Conservation (phyloP, 2,113 vertebrate genomes). For the Calonectris borealis region DNA sequence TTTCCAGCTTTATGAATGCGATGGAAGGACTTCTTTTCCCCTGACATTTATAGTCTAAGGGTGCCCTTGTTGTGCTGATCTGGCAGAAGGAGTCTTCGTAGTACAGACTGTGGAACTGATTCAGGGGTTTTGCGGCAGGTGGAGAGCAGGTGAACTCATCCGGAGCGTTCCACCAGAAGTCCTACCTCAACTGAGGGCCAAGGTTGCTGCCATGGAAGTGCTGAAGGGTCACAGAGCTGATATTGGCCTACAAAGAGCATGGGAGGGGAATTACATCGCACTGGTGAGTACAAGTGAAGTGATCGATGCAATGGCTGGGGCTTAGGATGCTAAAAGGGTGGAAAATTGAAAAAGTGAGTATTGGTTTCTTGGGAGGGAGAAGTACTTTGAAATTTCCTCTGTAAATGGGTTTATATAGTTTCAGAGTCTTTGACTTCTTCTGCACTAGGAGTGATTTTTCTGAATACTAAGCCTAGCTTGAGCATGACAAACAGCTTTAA, state of each 20-base stretch:
- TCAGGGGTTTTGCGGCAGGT: constrained; percentile 70
- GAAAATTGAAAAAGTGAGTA: rapidly evolving
- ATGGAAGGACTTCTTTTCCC: background rate
- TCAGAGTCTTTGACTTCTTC: background rate
- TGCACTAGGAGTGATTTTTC: background rate
- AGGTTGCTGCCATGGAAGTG: constrained; percentile 90
- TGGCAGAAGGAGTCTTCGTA: background rate
- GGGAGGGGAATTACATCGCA: constrained; percentile 94
- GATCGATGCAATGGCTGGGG: rapidly evolving
- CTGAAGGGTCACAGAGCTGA: constrained; percentile 91
- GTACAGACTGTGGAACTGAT: background rate
- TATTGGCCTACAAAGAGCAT: constrained; percentile 88
- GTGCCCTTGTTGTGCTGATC: background rate
- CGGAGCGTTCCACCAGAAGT: constrained; percentile 86
- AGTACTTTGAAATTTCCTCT: background rate
- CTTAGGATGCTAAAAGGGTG: no score
- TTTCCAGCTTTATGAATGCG: background rate
- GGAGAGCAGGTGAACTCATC: constrained; percentile 92
- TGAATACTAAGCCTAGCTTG: background rate
- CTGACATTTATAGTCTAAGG: no score
- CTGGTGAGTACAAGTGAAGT: constrained; percentile 61
- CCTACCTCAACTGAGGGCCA: constrained; percentile 88
- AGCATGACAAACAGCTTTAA: background rate
- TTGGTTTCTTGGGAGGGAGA: background rate
- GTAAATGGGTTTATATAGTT: background rate